These are phyloP conservation scores for Leucoraja erinaceus DNA, from an alignment of 2,113 vertebrate species.

Conservation along the genomic window DNA sequence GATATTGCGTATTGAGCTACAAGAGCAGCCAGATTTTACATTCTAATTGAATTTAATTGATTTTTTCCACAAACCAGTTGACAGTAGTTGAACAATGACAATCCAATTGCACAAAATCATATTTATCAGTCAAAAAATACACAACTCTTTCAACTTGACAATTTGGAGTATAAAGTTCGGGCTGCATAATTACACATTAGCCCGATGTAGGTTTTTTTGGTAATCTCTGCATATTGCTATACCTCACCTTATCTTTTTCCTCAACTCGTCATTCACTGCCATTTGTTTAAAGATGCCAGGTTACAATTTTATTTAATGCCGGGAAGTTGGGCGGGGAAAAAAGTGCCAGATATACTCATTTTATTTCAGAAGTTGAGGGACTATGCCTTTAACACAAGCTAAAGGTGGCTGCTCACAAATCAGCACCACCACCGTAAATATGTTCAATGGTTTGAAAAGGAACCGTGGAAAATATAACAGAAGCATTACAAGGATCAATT, in stretches of 20 bases:
- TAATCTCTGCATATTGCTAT: neutral
- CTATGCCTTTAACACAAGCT: neutral
- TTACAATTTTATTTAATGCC: neutral
- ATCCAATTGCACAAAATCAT: neutral
- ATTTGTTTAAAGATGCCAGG: neutral
- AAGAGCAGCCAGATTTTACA: neutral
- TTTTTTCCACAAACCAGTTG: neutral
- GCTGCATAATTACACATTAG: neutral
- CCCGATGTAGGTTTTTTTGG: neutral
- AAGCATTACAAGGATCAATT: conserved; percentile 4
- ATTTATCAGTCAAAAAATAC: neutral
- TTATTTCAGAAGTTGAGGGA: neutral
- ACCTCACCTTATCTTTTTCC: neutral
- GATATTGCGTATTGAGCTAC: neutral
- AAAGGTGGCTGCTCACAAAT: conserved; percentile 3
- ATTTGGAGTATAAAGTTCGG: neutral
- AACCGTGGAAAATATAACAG: neutral
- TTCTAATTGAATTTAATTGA: neutral
- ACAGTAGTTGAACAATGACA: neutral
- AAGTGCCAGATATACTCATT: neutral
- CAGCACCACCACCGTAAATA: neutral
- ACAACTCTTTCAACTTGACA: no score
- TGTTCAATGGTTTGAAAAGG: neutral
- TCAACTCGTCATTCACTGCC: neutral
- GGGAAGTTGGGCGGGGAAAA: neutral